Base-by-base conservation (phyloP, 2,888 invertebrate genomes). In the Trachelus stipa region DNA sequence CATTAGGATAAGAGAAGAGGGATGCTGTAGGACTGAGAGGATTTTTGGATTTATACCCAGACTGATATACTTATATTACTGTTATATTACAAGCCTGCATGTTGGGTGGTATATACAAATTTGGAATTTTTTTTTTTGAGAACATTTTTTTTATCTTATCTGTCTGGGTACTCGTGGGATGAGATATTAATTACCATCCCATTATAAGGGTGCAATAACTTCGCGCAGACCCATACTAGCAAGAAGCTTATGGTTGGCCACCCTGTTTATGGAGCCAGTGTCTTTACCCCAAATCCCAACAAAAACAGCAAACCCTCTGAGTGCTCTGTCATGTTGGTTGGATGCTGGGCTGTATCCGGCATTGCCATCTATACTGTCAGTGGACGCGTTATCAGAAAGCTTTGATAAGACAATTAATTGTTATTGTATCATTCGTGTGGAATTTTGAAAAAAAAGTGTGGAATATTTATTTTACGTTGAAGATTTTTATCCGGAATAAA, bases 1-100 rank as follows among this genome's bases (percentile, higher is more conserved):
- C 91, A 91, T 91, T 91, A 91, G 89, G 90, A 88, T 87, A 86
- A 88, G 88, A 89, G 88, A 77, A 81, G 84, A 85, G 87, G 88
- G 90, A 88, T 89, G 86, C 87, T 87, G 88, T 87, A 87, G 84
- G 85, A 79, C 87, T 81, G 82, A 78, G 81, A 84, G 84, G 83
- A 88, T 89, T 89, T 88, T 88, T 85, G 81, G 81, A 87, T 86
- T 87, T 84, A 81, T 31, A 33, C 11, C 69, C 4, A 69, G 69
- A 40, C 40, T 40, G 4, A 40, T 40, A 40, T 40, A 40, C 40
- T 40, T 15, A 0, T 40, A 40, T 15, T 40, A 0, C 15, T 40
- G 4, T 12, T 4, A 40, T 40, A 40, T 40, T 40, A 15, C 4
- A 15, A 15, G 15, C 6, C 1, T 15, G 40, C 40, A 0, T 2